These are phyloP conservation scores for Porites evermanni DNA, from an alignment of 92 coral and sea anemone genomes.

Conservation along the genomic window DNA sequence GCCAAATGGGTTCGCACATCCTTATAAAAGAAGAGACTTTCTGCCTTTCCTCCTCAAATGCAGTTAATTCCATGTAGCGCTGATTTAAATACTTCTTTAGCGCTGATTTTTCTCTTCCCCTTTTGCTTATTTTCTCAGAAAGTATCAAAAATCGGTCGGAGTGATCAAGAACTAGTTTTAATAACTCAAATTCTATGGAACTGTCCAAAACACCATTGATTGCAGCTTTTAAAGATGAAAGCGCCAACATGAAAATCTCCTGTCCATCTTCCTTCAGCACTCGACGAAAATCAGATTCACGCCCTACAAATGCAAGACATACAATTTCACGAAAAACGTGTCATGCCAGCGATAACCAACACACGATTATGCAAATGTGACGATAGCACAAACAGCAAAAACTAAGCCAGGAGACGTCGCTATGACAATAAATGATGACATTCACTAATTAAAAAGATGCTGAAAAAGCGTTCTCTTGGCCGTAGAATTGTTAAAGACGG, in stretches of 20 bases:
- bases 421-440: no score
- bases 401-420: no score
- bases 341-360: no score
- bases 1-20: slow-evolving; percentile 47
- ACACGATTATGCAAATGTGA: no score
- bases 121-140: slow-evolving; percentile 3
- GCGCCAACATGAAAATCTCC: slow-evolving; percentile 49
- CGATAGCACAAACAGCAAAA: no score
- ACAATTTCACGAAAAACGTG: no score
- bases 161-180: slow-evolving; percentile 44
- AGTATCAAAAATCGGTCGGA: slow-evolving; percentile 47
- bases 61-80: slow-evolving; percentile 37
- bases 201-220: slow-evolving; percentile 41
- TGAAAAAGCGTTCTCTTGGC: no score
- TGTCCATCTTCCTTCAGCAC: slow-evolving; percentile 52
- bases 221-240: slow-evolving; percentile 59
- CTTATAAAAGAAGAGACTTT: slow-evolving; percentile 45
- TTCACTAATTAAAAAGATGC: no score
- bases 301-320: background rate
- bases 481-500: no score
- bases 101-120: background rate
- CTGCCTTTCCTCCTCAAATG: slow-evolving; percentile 58
- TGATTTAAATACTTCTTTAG: background rate
- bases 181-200: slow-evolving; percentile 24
- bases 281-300: slow-evolving; percentile 20